Evolutionary conservation across 2,797 vertebrate genomes (phyloP), one percentile per base, ranked within the genome.

Genomic region (Vireo griseus): DNA sequence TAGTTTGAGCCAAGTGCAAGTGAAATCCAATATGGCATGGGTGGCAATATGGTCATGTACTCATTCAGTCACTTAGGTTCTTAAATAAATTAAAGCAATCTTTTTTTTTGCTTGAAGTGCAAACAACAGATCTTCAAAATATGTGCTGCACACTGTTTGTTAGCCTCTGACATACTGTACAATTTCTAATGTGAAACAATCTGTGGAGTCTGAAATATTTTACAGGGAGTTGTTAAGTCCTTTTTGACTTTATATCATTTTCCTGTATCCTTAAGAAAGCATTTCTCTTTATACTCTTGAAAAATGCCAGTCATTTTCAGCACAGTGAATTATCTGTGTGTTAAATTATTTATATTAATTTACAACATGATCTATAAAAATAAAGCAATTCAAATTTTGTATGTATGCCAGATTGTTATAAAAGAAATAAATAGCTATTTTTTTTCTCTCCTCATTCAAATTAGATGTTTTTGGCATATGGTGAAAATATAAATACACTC

Each of bases 281-380:
- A 58, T 21, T 40, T 91, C 42, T 80, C 28, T 91, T 92, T 83
- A 72, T 77, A 47, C 9, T 39, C 66, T 72, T 90, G 72, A 88
- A 94, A 95, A 93, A 89, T 74, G 82, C 50, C 81, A 93, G 57
- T 82, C 67, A 78, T 74, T 88, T 92, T 83, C 78, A 86, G 45
- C 48, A 83, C 57, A 90, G 42, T 85, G 48, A 90, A 86, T 78
- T 92, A 89, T 83, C 72, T 74, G 8, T 67, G 16, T 69, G 72
- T 76, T 95, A 67, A 93, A 90, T 95, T 89, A 94, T 95, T 96
- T 95, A 92, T 85, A 81, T 89, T 94, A 89, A 92, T 87, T 93
- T 95, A 26, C 79, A 86, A 52, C 1, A 6, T 72, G 40, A 54
- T 90, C 50, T 89, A 82, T 80, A 87, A 92, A 90, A 92, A 91